Percentiles rank a stretch among this genome's conserved stretches.
phyloP scores from a whole-genome alignment of 2,113 vertebrate species.

The Callopanchax toddi region DNA sequence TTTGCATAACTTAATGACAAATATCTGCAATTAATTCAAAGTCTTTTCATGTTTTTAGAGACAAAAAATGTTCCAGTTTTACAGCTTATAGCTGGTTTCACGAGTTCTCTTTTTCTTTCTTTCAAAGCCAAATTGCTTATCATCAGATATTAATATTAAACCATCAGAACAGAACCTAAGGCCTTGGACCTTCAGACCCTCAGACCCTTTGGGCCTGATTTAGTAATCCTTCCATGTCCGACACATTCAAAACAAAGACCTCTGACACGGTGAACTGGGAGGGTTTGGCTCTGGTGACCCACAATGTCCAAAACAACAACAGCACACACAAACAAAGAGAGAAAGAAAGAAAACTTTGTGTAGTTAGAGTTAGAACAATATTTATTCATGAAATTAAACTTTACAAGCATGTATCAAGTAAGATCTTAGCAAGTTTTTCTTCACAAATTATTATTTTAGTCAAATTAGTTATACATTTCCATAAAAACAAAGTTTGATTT shows the following conservation, averaged over 20 bases:
- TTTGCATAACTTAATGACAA: too few relatives aligned
- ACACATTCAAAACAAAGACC: background rate
- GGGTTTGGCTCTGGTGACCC: background rate
- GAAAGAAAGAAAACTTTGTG: background rate
- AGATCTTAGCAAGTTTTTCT: too few relatives aligned
- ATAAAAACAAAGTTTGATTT: too few relatives aligned
- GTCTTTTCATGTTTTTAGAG: too few relatives aligned
- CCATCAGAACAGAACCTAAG: background rate
- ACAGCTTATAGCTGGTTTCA: background rate
- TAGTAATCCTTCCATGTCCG: background rate
- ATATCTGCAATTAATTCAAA: too few relatives aligned
- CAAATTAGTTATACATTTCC: too few relatives aligned
- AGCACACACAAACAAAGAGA: slow-evolving; percentile 5
- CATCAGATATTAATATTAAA: background rate
- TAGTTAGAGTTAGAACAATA: too few relatives aligned
- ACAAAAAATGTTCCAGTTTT: too few relatives aligned
- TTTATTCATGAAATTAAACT: too few relatives aligned
- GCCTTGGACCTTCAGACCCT: background rate
- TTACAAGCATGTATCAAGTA: too few relatives aligned
- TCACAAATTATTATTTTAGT: too few relatives aligned
- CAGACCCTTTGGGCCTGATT: background rate
- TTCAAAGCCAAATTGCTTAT: slow-evolving; percentile 1
- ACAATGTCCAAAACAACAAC: background rate
- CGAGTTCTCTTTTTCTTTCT: slow-evolving; percentile 4
- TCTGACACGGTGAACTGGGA: background rate